A percentile compares a stretch with the other conserved stretches of the same genome.
Conservation (phyloP, 2,888 invertebrate species). For the Unio pictorum region DNA sequence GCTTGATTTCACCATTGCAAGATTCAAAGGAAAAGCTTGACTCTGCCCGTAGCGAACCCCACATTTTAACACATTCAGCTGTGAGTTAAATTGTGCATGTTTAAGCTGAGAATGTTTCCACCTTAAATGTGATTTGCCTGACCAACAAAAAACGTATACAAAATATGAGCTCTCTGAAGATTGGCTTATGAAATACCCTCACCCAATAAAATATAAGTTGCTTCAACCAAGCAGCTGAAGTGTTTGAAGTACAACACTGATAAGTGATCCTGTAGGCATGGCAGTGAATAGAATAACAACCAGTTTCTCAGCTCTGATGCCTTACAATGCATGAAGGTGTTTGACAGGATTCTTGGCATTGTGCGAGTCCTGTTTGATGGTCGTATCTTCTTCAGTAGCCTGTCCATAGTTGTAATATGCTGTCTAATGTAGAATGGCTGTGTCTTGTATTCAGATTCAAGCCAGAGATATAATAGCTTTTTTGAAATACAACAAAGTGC, state of each 20-base stretch:
- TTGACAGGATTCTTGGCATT: conserved; percentile 17
- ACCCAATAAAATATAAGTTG: neutral
- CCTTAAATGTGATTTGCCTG: no score
- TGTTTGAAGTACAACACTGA: conserved; percentile 19
- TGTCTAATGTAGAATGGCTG: conserved; percentile 4
- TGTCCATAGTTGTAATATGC: conserved; percentile 14
- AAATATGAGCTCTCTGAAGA: no score
- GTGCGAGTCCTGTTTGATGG: conserved; percentile 22
- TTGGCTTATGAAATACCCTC: no score
- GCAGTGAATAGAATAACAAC: conserved; percentile 27
- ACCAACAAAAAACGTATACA: no score
- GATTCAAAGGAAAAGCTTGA: no score
- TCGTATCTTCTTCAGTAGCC: conserved; percentile 13
- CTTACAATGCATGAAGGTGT: conserved; percentile 26
- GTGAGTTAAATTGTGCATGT: no score
- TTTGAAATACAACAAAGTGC: conserved; percentile 3
- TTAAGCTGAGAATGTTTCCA: no score
- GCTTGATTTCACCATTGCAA: no score
- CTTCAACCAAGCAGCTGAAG: conserved; percentile 21
- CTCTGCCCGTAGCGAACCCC: no score
- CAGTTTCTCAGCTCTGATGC: conserved; percentile 24
- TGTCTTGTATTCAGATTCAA: conserved; percentile 1
- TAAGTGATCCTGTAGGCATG: conserved; percentile 13
- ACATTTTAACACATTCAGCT: no score
- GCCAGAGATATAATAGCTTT: neutral